Percentiles rank a stretch among this genome's conserved stretches.
phyloP scores from a whole-genome alignment of 2,113 vertebrate species.

The Coptodon rendalli region DNA sequence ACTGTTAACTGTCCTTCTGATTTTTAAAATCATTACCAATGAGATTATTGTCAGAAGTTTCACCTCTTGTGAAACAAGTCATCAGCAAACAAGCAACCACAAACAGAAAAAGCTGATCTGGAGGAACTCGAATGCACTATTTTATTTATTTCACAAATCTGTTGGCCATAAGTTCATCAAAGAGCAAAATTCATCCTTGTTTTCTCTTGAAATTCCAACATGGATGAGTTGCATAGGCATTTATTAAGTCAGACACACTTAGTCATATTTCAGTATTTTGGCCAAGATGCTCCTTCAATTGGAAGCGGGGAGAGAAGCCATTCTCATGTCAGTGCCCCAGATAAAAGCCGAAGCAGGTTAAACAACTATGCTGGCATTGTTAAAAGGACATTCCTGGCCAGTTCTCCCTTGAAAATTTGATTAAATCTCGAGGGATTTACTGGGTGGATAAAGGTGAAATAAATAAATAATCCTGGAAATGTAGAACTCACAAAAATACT shows the following conservation, averaged over 20 bases:
- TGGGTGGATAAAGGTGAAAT: not conserved
- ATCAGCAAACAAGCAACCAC: constrained; percentile 9
- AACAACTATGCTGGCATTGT: not conserved
- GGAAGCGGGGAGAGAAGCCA: not conserved
- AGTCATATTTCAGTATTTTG: not conserved
- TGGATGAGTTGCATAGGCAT: not conserved
- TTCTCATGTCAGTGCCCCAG: not conserved
- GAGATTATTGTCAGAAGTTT: not conserved
- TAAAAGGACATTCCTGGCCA: not conserved
- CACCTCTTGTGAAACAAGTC: constrained; percentile 5
- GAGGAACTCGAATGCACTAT: not conserved
- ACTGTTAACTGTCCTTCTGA: not conserved
- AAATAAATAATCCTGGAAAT: not conserved
- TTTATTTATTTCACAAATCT: constrained; percentile 9
- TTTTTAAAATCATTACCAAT: not conserved
- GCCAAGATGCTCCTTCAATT: not conserved
- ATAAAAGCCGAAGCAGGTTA: not conserved
- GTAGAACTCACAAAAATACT: not conserved
- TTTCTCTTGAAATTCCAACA: not conserved
- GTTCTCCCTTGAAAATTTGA: not conserved
- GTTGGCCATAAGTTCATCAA: not conserved
- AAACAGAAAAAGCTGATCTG: constrained; percentile 32
- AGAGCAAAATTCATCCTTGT: not conserved
- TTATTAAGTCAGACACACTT: not conserved
- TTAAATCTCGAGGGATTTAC: not conserved